Evolutionary conservation across 2,797 vertebrate species (phyloP).

Genomic region (Odontamblyopus lacepedii): DNA sequence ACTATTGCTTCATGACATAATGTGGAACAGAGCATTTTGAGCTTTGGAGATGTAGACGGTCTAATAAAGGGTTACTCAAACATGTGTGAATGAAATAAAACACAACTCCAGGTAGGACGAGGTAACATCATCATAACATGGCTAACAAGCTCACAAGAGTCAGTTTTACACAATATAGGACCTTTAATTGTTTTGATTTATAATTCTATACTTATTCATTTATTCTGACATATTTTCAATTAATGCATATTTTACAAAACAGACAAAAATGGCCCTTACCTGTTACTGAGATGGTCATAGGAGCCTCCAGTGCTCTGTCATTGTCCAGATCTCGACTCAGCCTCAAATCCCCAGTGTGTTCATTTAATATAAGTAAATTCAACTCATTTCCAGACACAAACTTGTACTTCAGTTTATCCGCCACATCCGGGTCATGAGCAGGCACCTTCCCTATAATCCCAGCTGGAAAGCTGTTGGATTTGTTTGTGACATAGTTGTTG

Average conservation of each 20-base stretch:
- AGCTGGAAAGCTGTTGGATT: constrained; percentile 94
- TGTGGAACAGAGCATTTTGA: too few species aligned
- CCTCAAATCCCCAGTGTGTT: constrained; percentile 89
- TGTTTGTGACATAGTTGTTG: constrained; percentile 97
- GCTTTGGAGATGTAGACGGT: too few species aligned
- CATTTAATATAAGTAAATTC: constrained; percentile 86
- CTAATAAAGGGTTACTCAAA: too few species aligned
- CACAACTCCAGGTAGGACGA: too few species aligned
- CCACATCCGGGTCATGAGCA: constrained; percentile 92
- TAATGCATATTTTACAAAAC: background rate
- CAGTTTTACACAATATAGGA: too few species aligned
- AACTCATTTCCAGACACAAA: constrained; percentile 95
- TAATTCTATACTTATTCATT: background rate
- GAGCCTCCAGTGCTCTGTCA: constrained; percentile 91
- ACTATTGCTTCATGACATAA: too few species aligned
- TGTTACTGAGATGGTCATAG: constrained; percentile 93
- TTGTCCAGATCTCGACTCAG: constrained; percentile 92
- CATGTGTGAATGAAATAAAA: too few species aligned
- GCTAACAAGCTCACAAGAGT: too few species aligned
- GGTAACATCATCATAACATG: too few species aligned
- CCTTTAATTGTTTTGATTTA: too few species aligned
- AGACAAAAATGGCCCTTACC: constrained; percentile 79
- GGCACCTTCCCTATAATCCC: constrained; percentile 95
- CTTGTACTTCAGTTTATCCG: constrained; percentile 89
- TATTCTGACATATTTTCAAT: background rate